Base-by-base conservation (phyloP, 2,888 invertebrate species). In the Rhamnusium bicolor region DNA sequence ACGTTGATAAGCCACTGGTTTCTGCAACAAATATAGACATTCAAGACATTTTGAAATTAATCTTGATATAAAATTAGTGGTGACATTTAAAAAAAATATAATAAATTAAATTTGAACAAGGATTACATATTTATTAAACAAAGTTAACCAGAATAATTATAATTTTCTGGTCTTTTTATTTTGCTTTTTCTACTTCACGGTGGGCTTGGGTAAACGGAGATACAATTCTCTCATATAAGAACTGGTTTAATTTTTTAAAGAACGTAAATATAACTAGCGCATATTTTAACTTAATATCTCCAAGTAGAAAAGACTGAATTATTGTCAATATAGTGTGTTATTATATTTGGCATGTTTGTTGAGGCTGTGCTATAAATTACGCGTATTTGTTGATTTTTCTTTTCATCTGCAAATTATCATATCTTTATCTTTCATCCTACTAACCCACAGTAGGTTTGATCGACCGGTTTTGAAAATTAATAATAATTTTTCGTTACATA, bases 111-210 rank as follows among this genome's bases (percentile, higher is more conserved):
- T 18, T 46, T 18, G 49, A 14, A n/a, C 14, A 5, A 21, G 71
- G 73, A 77, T 75, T 70, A 72, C 66, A 72, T 67, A 71, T 74
- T 76, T 74, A 74, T 77, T 80, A 78, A 80, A 40, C 21, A 67
- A 75, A 79, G 79, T 80, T 79, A 79, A 79, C 76, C 74, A 81
- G 80, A 81, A 80, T 79, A 81, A 81, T 82, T 82, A 80, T 79
- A 81, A 81, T 82, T 82, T 82, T 79, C 75, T 76, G 62, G 74
- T 78, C 67, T 80, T 84, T 81, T 82, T 83, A 75, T 77, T 79
- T 72, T 77, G 66, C 63, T 56, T 73, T 80, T 81, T 82, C 78
- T 73, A 76, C 82, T 80, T 81, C 79, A 74, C 77, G 83, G 83
- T 81, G 82, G 83, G 81, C 83, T 81, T 72, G 70, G 67, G 79